Evolutionary conservation across 2,888 invertebrate species (phyloP).

Genomic region (Pediacus dermestoides): DNA sequence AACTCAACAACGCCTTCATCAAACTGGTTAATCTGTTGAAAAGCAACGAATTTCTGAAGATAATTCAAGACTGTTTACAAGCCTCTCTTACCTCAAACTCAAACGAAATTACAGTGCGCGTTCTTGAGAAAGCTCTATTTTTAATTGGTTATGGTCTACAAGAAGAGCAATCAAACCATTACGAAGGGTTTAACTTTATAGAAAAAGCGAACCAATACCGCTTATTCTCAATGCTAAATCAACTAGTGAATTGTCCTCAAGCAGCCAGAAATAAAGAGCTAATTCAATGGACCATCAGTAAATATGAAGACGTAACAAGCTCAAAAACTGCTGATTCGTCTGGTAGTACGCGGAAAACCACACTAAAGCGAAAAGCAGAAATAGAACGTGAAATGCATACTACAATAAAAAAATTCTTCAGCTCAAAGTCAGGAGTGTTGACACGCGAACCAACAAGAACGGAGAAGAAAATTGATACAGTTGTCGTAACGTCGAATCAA

Average conservation of each 20-base stretch:
- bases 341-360: too few relatives aligned
- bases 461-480: slow-evolving; percentile 56
- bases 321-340: slow-evolving; percentile 21
- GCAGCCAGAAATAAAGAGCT: slow-evolving; percentile 84
- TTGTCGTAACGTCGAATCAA: slow-evolving; percentile 75
- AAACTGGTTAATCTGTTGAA: slow-evolving; percentile 80
- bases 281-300: slow-evolving; percentile 73
- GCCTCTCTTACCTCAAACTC: slow-evolving; percentile 71
- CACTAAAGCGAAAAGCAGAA: too few relatives aligned
- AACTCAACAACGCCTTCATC: slow-evolving; percentile 72
- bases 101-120: slow-evolving; percentile 81
- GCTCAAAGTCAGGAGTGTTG: slow-evolving; percentile 17
- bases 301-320: slow-evolving; percentile 63
- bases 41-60: slow-evolving; percentile 83
- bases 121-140: slow-evolving; percentile 88
- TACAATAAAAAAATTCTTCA: too few relatives aligned
- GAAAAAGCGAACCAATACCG: slow-evolving; percentile 71
- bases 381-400: too few relatives aligned
- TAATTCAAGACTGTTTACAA: slow-evolving; percentile 73
- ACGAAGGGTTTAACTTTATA: slow-evolving; percentile 77
- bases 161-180: slow-evolving; percentile 78
- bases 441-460: slow-evolving; percentile 20
- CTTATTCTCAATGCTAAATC: slow-evolving; percentile 67
- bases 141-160: slow-evolving; percentile 89
- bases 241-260: slow-evolving; percentile 65